Percentiles rank a stretch among this genome's conserved stretches.
Conservation (phyloP, 2,113 vertebrate species). For the Bos taurus region ARS-UCD2.0 NC_037334.1:88340501-88341000, state of each 20-base stretch:
- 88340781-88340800: conserved; percentile 82
- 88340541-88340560: conserved; percentile 5
- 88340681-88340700: neutral
- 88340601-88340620: neutral
- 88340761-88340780: conserved; percentile 84
- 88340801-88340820: conserved; percentile 89
- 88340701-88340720: neutral
- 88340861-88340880: conserved; percentile 99
- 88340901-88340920: conserved; percentile 98
- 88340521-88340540: neutral
- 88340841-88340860: conserved; percentile 99
- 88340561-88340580: neutral
- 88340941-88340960: conserved; percentile 88
- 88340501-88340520: conserved; percentile 27
- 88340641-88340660: neutral
- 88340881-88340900: conserved; percentile 99
- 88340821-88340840: conserved; percentile 88
- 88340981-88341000: conserved; percentile 63
- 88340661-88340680: neutral
- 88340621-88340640: neutral
- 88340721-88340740: conserved; percentile 23
- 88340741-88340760: conserved; percentile 76
- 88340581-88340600: neutral
- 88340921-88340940: conserved; percentile 92
- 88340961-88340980: conserved; percentile 84